These are phyloP conservation scores for Sinocyclocheilus anshuiensis DNA, from an alignment of 2,113 vertebrate species.

Conservation along the genomic window DNA sequence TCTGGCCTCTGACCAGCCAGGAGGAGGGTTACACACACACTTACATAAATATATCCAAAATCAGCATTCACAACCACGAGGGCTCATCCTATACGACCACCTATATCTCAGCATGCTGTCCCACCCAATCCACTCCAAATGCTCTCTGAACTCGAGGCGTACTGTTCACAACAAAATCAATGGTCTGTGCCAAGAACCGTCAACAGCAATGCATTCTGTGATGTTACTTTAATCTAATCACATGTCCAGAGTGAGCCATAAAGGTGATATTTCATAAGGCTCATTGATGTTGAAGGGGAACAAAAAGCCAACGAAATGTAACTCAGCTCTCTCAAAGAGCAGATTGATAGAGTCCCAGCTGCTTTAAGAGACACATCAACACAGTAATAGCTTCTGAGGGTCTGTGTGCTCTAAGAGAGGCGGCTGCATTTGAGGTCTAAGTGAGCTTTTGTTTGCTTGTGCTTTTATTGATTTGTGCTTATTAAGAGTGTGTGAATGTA, in stretches of 20 bases:
- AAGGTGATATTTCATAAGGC: slow-evolving; percentile 15
- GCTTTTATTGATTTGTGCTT: slow-evolving; percentile 56
- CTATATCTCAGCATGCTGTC: slow-evolving; percentile 10
- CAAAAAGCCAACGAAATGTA: not conserved
- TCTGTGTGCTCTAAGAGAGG: slow-evolving; percentile 52
- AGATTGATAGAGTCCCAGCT: not conserved
- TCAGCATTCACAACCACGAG: slow-evolving; percentile 1
- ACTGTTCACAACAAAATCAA: not conserved
- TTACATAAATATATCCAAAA: slow-evolving; percentile 5
- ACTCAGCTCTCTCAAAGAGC: not conserved
- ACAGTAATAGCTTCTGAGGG: slow-evolving; percentile 47
- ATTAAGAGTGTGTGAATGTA: slow-evolving; percentile 39
- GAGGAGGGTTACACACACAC: slow-evolving; percentile 26
- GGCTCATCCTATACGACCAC: slow-evolving; percentile 19
- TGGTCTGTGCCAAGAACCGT: not conserved
- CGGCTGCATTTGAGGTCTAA: slow-evolving; percentile 41
- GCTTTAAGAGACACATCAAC: slow-evolving; percentile 32
- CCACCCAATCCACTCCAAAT: slow-evolving; percentile 11
- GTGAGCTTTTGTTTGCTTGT: slow-evolving; percentile 58
- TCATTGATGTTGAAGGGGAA: not conserved
- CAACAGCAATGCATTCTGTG: slow-evolving; percentile 20
- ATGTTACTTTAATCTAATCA: slow-evolving; percentile 28
- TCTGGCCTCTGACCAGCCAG: slow-evolving; percentile 32
- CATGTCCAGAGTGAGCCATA: slow-evolving; percentile 22
- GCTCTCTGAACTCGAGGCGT: not conserved